A percentile compares a stretch with the other conserved stretches of the same genome.
These are phyloP conservation scores for Meiosimyza decipiens DNA, from an alignment of 2,888 invertebrate species.

Conservation along the genomic window DNA sequence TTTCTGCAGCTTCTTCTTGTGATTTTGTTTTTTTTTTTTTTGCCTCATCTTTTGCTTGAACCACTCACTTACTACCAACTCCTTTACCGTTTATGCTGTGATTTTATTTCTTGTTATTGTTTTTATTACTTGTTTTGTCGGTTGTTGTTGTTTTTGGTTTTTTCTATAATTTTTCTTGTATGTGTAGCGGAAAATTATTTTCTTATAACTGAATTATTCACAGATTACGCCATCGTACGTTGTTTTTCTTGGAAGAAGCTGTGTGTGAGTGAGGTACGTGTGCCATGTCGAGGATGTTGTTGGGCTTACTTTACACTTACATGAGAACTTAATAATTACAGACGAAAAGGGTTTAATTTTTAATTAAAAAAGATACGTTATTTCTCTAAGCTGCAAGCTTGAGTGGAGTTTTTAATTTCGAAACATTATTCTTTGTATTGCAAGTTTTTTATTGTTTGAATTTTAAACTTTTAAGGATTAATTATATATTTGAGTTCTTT, in stretches of 20 bases:
- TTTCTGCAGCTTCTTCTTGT: not conserved
- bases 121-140: conserved; percentile 33
- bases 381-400: not conserved
- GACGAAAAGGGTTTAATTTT: conserved; percentile 52
- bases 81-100: conserved; percentile 41
- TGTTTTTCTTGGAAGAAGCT: not conserved
- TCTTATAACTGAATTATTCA: conserved; percentile 63
- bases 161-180: conserved; percentile 48
- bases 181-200: conserved; percentile 58
- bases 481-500: no score
- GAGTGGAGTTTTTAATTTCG: conserved; percentile 18
- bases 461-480: no score
- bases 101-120: conserved; percentile 50
- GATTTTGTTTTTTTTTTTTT: conserved; percentile 7
- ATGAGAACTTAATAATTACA: conserved; percentile 54
- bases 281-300: not conserved
- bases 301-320: conserved; percentile 32
- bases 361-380: conserved; percentile 52
- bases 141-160: conserved; percentile 37
- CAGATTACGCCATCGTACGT: conserved; percentile 50
- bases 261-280: conserved; percentile 6
- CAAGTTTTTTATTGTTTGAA: no score
- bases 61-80: not conserved
- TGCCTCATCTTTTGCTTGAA: conserved; percentile 10
- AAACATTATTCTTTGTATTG: conserved; percentile 7